A percentile compares a stretch with the other conserved stretches of the same genome.
These are phyloP conservation scores for Tachypleus tridentatus DNA, from an alignment of 1,140 invertebrate genomes.

Conservation along the genomic window DNA sequence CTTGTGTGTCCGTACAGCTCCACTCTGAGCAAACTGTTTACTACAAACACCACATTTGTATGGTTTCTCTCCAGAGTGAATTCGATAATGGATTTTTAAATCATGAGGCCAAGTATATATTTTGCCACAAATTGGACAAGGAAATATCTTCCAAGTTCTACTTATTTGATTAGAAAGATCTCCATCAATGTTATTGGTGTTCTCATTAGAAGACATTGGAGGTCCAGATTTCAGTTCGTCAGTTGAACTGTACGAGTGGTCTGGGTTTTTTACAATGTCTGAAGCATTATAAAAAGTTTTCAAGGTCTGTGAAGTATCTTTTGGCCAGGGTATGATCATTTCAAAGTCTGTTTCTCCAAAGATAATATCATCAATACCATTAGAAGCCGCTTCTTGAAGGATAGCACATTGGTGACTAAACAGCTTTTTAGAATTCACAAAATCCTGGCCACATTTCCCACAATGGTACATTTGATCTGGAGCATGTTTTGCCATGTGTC, in stretches of 20 bases:
- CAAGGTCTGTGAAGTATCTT: not conserved
- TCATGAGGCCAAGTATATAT: constrained; percentile 14
- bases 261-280: not conserved
- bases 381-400: not conserved
- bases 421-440: not conserved
- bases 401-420: not conserved
- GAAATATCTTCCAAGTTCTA: constrained; percentile 1
- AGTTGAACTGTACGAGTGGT: not conserved
- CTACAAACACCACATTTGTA: constrained; percentile 25
- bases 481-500: constrained; percentile 2
- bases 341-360: not conserved
- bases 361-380: not conserved
- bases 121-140: constrained; percentile 12
- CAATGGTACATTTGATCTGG: not conserved
- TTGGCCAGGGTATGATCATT: constrained; percentile 1
- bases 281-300: not conserved
- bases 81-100: constrained; percentile 17
- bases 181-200: not conserved
- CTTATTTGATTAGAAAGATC: not conserved
- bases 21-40: constrained; percentile 24
- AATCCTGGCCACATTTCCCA: not conserved
- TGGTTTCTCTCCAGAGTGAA: constrained; percentile 26
- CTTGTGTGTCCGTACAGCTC: constrained; percentile 17
- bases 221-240: not conserved
- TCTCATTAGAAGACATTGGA: not conserved